Evolutionary conservation across 2,113 vertebrate genomes (phyloP).

Genomic region (Crocuta crocuta): DNA sequence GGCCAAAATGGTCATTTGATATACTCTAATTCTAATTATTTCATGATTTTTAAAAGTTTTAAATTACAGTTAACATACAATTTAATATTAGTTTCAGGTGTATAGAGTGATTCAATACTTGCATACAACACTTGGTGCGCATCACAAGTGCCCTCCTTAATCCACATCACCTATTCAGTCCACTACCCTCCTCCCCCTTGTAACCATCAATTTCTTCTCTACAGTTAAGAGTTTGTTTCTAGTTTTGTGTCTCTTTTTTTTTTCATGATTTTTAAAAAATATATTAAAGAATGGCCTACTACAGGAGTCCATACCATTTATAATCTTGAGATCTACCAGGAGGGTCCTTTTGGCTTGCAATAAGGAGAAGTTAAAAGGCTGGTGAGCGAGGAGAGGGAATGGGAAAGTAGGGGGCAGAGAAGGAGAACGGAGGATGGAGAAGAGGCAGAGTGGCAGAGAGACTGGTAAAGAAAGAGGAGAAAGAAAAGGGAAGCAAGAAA

Average conservation of each 20-base stretch:
- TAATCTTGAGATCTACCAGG: not conserved
- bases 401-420: not conserved
- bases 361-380: constrained; percentile 3
- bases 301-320: not conserved
- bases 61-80: not conserved
- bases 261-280: not conserved
- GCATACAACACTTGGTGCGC: not conserved
- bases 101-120: not conserved
- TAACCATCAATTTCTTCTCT: not conserved
- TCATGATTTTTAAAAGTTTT: not conserved
- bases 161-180: not conserved
- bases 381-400: not conserved
- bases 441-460: not conserved
- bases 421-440: not conserved
- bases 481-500: not conserved
- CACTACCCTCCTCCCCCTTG: not conserved
- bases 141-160: not conserved
- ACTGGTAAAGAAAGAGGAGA: not conserved
- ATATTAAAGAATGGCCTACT: not conserved
- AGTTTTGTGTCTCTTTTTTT: not conserved
- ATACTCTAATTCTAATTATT: not conserved
- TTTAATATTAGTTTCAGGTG: not conserved
- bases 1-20: not conserved
- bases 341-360: not conserved
- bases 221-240: not conserved